Evolutionary conservation across 2,113 vertebrate species (phyloP).

Genomic region (Zingel zingel): DNA sequence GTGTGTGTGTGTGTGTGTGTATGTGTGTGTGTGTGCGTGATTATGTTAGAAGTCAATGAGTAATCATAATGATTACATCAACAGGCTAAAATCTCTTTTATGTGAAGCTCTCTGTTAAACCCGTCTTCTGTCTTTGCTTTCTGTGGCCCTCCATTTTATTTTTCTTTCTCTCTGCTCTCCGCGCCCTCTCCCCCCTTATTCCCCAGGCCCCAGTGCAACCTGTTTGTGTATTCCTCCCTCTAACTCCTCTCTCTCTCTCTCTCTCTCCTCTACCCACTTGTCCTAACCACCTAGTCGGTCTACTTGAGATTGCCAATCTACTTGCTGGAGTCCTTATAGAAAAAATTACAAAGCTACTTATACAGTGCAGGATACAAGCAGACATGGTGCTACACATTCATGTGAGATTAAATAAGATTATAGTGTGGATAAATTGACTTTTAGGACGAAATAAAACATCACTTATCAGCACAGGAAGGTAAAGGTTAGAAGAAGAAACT

Average conservation of each 20-base stretch:
- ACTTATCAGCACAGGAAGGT: not conserved
- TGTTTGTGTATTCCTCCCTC: slow-evolving; percentile 80
- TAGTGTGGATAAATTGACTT: not conserved
- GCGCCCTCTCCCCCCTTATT: slow-evolving; percentile 49
- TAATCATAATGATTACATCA: slow-evolving; percentile 54
- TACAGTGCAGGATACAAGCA: not conserved
- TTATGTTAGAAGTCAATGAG: slow-evolving; percentile 19
- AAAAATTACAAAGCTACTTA: slow-evolving; percentile 30
- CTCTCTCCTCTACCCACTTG: slow-evolving; percentile 48
- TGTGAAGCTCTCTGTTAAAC: slow-evolving; percentile 32
- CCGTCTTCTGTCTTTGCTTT: slow-evolving; percentile 43
- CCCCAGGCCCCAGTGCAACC: slow-evolving; percentile 77
- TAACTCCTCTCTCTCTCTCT: slow-evolving; percentile 38
- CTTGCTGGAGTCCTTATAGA: slow-evolving; percentile 41
- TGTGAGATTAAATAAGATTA: slow-evolving; percentile 26
- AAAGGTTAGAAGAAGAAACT: not conserved
- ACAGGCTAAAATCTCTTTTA: slow-evolving; percentile 46
- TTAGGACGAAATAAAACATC: not conserved
- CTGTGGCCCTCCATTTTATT: slow-evolving; percentile 64
- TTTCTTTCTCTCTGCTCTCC: slow-evolving; percentile 44
- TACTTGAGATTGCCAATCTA: slow-evolving; percentile 68
- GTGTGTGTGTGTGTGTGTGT: slow-evolving; percentile 22
- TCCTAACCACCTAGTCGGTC: slow-evolving; percentile 59
- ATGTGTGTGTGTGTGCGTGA: slow-evolving; percentile 4
- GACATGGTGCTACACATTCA: slow-evolving; percentile 17